Evolutionary conservation across 92 coral and sea anemone species (phyloP), one percentile per base, ranked within the genome.

Genomic region (Epizoanthus fatuus): DNA sequence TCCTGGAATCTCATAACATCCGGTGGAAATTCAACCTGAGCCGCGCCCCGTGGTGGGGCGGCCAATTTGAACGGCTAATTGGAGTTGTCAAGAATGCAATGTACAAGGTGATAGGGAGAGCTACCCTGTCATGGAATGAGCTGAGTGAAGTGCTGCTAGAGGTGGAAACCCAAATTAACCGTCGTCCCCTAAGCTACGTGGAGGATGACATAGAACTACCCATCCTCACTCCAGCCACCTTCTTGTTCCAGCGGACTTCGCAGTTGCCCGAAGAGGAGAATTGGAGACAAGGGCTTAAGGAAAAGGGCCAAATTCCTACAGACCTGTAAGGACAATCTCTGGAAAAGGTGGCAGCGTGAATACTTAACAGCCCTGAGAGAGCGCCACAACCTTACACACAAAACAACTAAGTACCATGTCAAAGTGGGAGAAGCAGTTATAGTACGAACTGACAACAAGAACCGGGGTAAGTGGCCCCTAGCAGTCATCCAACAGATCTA

Each of bases 141-240:
- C 80, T 90, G 69, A 12, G 35, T 9, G 88, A 90, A 72, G 81
- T 90, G 51, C 42, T 90, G 49, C 86, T 90, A 6, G 93, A 90
- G 19, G 65, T 85, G 55, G 93, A 85, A 56, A 89, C 60, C 40
- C 89, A 78, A 52, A 66, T 90, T 57, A 90, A 90, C 65, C 86
- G 79, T 37, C 79, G 93, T 65, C 90, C 87, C 5, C 87, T 90
- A 7, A 63, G 77, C 32, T 90, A 90, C 69, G 19, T 89, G 53
- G 93, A 89, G 20, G 93, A 90, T 47, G 93, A 85, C 60, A 76
- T 89, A 15, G 70, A 90, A 59, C 25, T 90, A 42, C 75, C 90
- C 16, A 49, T 77, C 13, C 86, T 90, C 14, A 85, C 90, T 40
- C 93, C 90, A 79, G 68, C 81, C 3, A 19, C 74, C 22, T 79